Conservation (phyloP, 1,140 invertebrate species). For the Habropoda laboriosa region DNA sequence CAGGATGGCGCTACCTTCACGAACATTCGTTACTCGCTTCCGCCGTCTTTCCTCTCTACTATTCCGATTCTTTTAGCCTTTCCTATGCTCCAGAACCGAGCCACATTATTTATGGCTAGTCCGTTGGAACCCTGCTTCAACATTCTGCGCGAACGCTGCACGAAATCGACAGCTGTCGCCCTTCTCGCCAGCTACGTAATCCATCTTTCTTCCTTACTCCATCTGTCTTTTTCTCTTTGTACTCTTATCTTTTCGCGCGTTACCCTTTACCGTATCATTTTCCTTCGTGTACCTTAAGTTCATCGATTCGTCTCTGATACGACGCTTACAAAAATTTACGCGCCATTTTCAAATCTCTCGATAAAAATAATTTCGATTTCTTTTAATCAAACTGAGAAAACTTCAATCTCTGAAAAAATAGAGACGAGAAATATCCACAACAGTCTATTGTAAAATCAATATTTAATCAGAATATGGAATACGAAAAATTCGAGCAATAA, state of each 20-base stretch:
- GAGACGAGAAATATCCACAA: no score
- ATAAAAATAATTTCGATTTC: no score
- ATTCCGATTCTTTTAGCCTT: slow-evolving; percentile 17
- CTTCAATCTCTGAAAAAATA: no score
- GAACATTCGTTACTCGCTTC: slow-evolving; percentile 29
- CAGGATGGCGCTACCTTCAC: background rate
- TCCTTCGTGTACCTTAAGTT: slow-evolving; percentile 52
- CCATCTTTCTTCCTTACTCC: slow-evolving; percentile 51
- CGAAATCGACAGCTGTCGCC: slow-evolving; percentile 70
- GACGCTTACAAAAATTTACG: background rate
- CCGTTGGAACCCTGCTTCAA: slow-evolving; percentile 62
- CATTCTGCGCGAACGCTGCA: slow-evolving; percentile 67
- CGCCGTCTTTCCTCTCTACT: background rate
- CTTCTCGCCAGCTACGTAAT: slow-evolving; percentile 64
- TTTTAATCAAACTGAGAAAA: no score
- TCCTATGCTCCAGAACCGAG: slow-evolving; percentile 66
- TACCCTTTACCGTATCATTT: slow-evolving; percentile 39
- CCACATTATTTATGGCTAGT: slow-evolving; percentile 69
- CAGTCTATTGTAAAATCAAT: no score
- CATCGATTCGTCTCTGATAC: slow-evolving; percentile 10
- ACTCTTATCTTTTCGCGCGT: slow-evolving; percentile 41
- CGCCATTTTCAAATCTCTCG: slow-evolving; percentile 15
- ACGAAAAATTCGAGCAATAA: background rate
- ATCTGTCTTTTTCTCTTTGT: background rate
- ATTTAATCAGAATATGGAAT: background rate